phyloP scores from a whole-genome alignment of 2,113 vertebrate species.

The Oncorhynchus keta region DNA sequence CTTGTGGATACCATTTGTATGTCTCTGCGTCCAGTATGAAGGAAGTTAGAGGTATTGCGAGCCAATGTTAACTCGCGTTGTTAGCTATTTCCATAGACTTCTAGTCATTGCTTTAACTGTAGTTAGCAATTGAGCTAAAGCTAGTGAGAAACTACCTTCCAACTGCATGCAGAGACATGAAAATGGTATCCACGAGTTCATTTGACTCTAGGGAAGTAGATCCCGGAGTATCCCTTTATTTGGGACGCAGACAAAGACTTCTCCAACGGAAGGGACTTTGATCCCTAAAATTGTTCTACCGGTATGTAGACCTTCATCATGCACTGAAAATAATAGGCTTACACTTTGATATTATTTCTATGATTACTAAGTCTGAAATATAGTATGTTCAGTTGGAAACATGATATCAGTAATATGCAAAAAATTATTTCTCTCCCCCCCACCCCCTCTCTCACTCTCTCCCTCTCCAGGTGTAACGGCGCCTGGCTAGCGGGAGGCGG shows the following conservation, averaged over 20 bases:
- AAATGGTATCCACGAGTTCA: no score
- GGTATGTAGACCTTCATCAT: constrained; percentile 19
- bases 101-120: no score
- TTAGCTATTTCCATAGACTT: no score
- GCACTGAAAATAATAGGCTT: constrained; percentile 10
- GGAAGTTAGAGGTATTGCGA: no score
- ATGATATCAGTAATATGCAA: background rate
- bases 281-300: constrained; percentile 3
- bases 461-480: constrained; percentile 40
- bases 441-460: background rate
- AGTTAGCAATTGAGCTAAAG: no score
- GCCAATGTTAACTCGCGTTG: no score
- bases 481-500: constrained; percentile 30
- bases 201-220: no score
- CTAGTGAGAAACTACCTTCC: no score
- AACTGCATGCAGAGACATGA: no score
- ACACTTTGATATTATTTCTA: background rate
- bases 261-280: constrained; percentile 27
- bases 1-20: no score
- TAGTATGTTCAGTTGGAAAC: background rate
- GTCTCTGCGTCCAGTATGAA: no score
- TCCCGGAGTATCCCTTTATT: background rate
- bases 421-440: background rate
- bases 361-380: background rate
- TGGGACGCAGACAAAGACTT: background rate